Base-by-base conservation (phyloP, 2,113 vertebrate species). In the Gallinago paraguaiae region DNA sequence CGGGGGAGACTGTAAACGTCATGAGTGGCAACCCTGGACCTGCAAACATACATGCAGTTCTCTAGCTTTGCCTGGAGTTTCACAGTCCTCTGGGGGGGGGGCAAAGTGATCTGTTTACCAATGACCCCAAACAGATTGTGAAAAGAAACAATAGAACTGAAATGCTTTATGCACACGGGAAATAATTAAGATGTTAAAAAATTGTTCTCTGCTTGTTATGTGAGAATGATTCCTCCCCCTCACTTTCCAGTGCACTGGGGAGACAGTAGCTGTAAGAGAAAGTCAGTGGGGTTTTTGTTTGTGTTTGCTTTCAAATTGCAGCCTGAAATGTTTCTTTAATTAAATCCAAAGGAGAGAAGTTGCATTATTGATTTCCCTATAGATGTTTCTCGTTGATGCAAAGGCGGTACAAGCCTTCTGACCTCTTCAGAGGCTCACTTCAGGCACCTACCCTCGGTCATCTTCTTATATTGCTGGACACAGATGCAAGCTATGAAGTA, bases 241-340 rank as follows among this genome's bases (percentile, higher is more conserved):
- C 88, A 80, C 45, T 89, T 91, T 92, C 57, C 70, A 89, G 61
- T 65, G 67, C n/a, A 74, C 91, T 82, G 43, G 41, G n/a, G 53
- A 87, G 41, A 87, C 4, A 69, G 70, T 63, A 91, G 63, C 57
- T 92, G 45, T 82, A 87, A 89, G 23, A 82, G 50, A 95, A 93
- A 95, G 61, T 8, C 77, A 72, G 0, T 64, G 69, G 16, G 30
- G 56, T 59, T 6, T 65, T 56, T 33, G 25, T 48, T 76, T 75
- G 28, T 59, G 22, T 76, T 91, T 85, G 17, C 78, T 93, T 94
- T 94, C 67, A 89, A 72, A 94, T 65, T 84, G 50, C 24, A 85
- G 46, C 33, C 81, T 85, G 53, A 91, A 94, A 91, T 85, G 41
- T 89, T 93, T 86, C 57, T 93, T 94, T 93, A 90, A 91, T 94